These are phyloP conservation scores for Emys orbicularis DNA, from an alignment of 2,797 vertebrate species.

Conservation along the genomic window DNA sequence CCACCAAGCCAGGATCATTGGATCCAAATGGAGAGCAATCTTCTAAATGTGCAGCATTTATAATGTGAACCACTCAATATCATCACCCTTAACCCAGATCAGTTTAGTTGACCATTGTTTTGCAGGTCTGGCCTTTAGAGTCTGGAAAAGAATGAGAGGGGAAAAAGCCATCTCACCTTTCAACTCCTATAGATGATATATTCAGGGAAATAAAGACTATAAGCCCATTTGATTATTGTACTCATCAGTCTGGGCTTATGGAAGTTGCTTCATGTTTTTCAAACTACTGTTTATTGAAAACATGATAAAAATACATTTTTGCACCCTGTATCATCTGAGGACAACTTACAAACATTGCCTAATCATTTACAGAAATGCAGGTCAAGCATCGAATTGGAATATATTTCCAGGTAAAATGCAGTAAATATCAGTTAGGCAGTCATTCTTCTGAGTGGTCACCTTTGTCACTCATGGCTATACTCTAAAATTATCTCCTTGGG, in stretches of 20 bases:
- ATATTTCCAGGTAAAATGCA: background rate
- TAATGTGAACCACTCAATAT: background rate
- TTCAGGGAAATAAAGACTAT: background rate
- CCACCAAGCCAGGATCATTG: background rate
- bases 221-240: background rate
- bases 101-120: background rate
- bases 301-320: background rate
- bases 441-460: background rate
- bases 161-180: background rate
- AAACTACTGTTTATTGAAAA: background rate
- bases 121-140: background rate
- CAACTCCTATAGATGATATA: background rate
- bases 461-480: background rate
- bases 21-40: background rate
- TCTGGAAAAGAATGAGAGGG: background rate
- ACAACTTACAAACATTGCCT: background rate
- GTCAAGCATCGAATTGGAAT: background rate
- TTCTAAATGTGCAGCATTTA: background rate
- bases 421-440: background rate
- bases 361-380: background rate
- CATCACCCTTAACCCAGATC: background rate
- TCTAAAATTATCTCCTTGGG: background rate
- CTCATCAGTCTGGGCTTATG: background rate
- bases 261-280: background rate
- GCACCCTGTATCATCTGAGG: background rate